Percentiles rank a stretch among this genome's conserved stretches.
Conservation (phyloP, 1,140 invertebrate genomes). For the Leptinotarsa defecta region DNA sequence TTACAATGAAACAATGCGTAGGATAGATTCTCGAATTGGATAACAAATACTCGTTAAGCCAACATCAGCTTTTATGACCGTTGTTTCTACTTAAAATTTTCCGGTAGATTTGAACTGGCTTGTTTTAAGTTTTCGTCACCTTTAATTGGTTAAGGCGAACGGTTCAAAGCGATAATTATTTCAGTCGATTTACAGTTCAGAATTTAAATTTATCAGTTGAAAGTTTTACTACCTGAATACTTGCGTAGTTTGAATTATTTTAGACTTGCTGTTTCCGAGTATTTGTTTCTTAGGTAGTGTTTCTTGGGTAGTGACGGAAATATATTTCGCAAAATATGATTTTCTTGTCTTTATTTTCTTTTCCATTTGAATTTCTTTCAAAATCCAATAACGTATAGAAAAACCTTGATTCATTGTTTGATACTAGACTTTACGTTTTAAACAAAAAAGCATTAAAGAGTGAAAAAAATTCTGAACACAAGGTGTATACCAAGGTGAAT, state of each 20-base stretch:
- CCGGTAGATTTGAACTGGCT: conserved; percentile 31
- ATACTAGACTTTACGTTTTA: too few relatives aligned
- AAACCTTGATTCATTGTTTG: too few relatives aligned
- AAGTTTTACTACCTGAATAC: conserved; percentile 28
- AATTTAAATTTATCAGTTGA: conserved; percentile 32
- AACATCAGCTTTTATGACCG: conserved; percentile 17
- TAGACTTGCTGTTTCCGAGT: not conserved
- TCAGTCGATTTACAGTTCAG: conserved; percentile 33
- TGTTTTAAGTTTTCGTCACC: conserved; percentile 32
- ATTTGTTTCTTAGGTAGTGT: too few relatives aligned
- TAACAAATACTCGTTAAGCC: conserved; percentile 15
- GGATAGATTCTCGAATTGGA: conserved; percentile 13
- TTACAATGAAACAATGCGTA: conserved; percentile 21
- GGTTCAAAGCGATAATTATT: conserved; percentile 35
- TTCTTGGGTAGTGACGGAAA: too few relatives aligned
- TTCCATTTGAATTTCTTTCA: too few relatives aligned
- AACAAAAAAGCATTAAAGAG: too few relatives aligned
- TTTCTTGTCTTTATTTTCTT: too few relatives aligned
- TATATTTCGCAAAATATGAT: too few relatives aligned
- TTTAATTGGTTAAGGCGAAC: conserved; percentile 36
- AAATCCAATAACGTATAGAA: too few relatives aligned
- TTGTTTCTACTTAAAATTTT: conserved; percentile 29
- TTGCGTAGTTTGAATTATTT: not conserved
- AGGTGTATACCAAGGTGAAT: too few relatives aligned
- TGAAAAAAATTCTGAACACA: too few relatives aligned